phyloP scores from a whole-genome alignment of 2,888 invertebrate genomes.

The Odontocerum albicorne region DNA sequence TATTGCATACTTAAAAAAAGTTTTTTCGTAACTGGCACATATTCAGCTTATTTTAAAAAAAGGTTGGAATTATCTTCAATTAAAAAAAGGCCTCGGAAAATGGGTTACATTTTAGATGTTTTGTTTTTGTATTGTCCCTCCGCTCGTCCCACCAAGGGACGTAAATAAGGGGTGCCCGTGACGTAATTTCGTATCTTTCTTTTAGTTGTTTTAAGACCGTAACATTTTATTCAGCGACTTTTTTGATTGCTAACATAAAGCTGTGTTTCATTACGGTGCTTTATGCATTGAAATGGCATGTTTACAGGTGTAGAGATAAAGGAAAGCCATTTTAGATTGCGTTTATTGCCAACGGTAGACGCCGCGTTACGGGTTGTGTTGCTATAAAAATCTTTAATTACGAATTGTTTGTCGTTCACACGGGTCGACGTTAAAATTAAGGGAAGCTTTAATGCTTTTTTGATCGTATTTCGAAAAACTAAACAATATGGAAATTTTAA shows the following conservation, averaged over 20 bases:
- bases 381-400: constrained; percentile 20
- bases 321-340: constrained; percentile 22
- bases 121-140: too few species aligned
- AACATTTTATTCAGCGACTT: constrained; percentile 15
- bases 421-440: constrained; percentile 10
- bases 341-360: constrained; percentile 15
- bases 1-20: too few species aligned
- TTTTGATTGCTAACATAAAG: constrained; percentile 25
- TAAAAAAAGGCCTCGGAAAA: too few species aligned
- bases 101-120: too few species aligned
- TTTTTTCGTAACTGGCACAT: too few species aligned
- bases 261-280: constrained; percentile 17
- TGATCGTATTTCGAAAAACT: too few species aligned
- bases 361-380: constrained; percentile 11
- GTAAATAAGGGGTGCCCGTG: neutral
- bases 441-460: too few species aligned
- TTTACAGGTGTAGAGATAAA: constrained; percentile 24
- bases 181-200: constrained; percentile 2
- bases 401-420: constrained; percentile 11
- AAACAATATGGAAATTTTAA: too few species aligned
- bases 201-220: constrained; percentile 12
- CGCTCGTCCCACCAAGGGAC: too few species aligned
- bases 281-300: constrained; percentile 21
- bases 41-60: too few species aligned
- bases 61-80: too few species aligned